Percentiles rank a stretch among this genome's conserved stretches.
These are phyloP conservation scores for Maccullochella peelii DNA, from an alignment of 2,113 vertebrate species.

Conservation along the genomic window DNA sequence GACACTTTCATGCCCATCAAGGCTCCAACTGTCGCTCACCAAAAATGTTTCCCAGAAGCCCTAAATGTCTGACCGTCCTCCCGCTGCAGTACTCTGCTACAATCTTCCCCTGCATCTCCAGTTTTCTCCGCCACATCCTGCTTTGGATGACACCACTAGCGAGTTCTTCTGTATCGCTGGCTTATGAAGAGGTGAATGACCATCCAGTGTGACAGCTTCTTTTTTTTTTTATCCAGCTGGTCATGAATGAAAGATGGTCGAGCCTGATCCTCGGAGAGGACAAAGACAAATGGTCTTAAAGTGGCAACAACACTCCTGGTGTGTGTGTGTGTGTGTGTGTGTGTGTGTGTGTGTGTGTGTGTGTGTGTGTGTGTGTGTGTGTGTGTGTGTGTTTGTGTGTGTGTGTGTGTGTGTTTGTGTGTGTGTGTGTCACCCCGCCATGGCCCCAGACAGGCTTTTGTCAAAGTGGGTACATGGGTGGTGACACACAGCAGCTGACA, in stretches of 20 bases:
- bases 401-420: slow-evolving; percentile 52
- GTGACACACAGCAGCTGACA: slow-evolving; percentile 83
- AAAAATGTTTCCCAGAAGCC: too few species aligned
- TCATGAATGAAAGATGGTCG: slow-evolving; percentile 43
- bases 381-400: slow-evolving; percentile 39
- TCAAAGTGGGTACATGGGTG: slow-evolving; percentile 76
- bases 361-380: slow-evolving; percentile 41
- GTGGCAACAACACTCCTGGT: slow-evolving; percentile 67
- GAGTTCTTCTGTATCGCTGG: background rate
- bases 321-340: slow-evolving; percentile 31
- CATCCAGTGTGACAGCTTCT: background rate
- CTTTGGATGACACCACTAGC: background rate
- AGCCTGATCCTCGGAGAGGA: slow-evolving; percentile 48
- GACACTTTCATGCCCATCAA: too few species aligned
- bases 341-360: slow-evolving; percentile 52
- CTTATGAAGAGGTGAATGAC: background rate
- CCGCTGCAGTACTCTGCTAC: too few species aligned
- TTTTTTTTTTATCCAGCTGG: background rate
- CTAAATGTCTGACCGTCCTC: too few species aligned
- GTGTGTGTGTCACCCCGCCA: slow-evolving; percentile 41
- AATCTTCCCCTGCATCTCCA: too few species aligned
- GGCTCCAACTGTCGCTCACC: too few species aligned
- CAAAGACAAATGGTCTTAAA: slow-evolving; percentile 75
- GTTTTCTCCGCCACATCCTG: background rate
- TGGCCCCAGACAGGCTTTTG: slow-evolving; percentile 79